Evolutionary conservation across 2,888 invertebrate species (phyloP), one percentile per base, ranked within the genome.

Genomic region (Shargacucullia verbasci): DNA sequence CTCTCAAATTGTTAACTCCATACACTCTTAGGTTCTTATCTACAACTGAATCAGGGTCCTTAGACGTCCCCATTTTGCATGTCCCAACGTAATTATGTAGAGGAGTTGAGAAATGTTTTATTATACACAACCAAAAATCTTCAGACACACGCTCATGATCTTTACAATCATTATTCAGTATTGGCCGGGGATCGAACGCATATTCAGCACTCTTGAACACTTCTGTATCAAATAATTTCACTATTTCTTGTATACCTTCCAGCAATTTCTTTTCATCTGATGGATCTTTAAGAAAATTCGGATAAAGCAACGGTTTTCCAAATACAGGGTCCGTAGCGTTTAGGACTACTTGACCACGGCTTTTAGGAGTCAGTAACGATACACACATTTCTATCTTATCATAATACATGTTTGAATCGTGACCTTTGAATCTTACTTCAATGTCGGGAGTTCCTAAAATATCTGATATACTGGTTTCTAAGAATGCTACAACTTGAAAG

Each of bases 381-480:
- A 90, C 67, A 56, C 94, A 94, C 73, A 94, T 83, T 53, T 93
- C 92, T 29, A 94, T 88, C 68, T 80, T 88, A 63, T 92, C 88
- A 50, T 93, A 94, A 69, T 93, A 94, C 92, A 94, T 92, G 55
- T 92, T 92, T 11, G 94, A 93, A 54, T 92, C 83, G 43, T 94
- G 91, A 6, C 94, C 94, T 69, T 85, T 88, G 59, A 94, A 94
- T 67, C 92, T 81, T 5, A 93, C 78, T 77, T 94, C 93, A 52
- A 94, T 89, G 52, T 94, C 94, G 15, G 94, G 89, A 5, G 92
- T 90, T 35, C 85, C 85, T 0, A 90, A 62, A 25, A 91, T 86
- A 9, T 93, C 92, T 4, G 92, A 92, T 57, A 90, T 74, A 53
- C 78, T 82, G 0, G 89, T 87, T 81, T 94, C 92, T 35, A 91